Evolutionary conservation across 2,797 vertebrate genomes (phyloP).

Genomic region (Lateolabrax maculatus): DNA sequence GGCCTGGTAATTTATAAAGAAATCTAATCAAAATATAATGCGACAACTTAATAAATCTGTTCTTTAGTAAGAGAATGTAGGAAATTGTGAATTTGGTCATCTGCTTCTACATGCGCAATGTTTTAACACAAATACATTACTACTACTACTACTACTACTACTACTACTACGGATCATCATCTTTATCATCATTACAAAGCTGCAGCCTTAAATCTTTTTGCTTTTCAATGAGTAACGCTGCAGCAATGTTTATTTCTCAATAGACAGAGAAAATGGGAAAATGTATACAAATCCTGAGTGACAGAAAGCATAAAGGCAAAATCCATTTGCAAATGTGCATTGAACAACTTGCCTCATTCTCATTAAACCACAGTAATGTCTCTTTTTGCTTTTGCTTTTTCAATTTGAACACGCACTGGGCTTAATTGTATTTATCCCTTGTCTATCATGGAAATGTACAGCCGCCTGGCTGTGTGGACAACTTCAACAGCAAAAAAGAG

Average conservation of each 20-base stretch:
- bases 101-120: background rate
- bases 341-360: slow-evolving; percentile 74
- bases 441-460: slow-evolving; percentile 78
- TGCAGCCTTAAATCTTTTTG: slow-evolving; percentile 10
- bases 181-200: slow-evolving; percentile 21
- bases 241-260: slow-evolving; percentile 61
- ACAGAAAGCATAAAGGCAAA: slow-evolving; percentile 79
- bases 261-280: slow-evolving; percentile 60
- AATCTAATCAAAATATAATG: slow-evolving; percentile 25
- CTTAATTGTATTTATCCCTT: slow-evolving; percentile 84
- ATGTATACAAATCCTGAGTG: slow-evolving; percentile 83
- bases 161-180: background rate
- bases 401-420: slow-evolving; percentile 72
- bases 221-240: slow-evolving; percentile 21
- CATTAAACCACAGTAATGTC: slow-evolving; percentile 77
- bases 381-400: slow-evolving; percentile 62
- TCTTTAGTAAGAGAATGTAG: background rate
- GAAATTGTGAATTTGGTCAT: background rate
- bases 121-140: slow-evolving; percentile 8
- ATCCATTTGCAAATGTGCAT: slow-evolving; percentile 78
- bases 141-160: background rate
- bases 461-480: slow-evolving; percentile 54
- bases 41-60: slow-evolving; percentile 3
- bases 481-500: slow-evolving; percentile 57
- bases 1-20: background rate